These are phyloP conservation scores for Corythornis vintsioides DNA, from an alignment of 2,113 vertebrate species.

Conservation along the genomic window DNA sequence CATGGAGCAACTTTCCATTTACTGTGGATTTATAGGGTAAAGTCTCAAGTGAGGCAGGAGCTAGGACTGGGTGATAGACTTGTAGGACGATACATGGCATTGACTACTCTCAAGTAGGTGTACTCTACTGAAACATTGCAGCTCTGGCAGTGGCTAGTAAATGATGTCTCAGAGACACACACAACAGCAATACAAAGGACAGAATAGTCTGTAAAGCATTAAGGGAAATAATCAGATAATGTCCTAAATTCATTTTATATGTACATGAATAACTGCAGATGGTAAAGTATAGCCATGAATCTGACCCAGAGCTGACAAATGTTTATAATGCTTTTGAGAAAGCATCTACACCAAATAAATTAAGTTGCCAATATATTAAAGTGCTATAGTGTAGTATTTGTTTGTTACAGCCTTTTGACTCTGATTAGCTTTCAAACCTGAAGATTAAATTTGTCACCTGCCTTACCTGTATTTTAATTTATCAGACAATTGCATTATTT, in stretches of 20 bases:
- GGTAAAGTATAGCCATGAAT: background rate
- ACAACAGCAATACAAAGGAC: background rate
- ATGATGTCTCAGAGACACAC: background rate
- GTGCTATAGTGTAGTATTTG: background rate
- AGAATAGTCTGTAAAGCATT: background rate
- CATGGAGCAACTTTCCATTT: background rate
- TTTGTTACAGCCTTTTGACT: background rate
- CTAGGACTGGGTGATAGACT: background rate
- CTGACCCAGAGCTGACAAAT: background rate
- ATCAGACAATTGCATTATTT: background rate
- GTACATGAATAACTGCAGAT: background rate
- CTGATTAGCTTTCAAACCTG: background rate
- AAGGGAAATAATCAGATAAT: background rate
- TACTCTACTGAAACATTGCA: background rate
- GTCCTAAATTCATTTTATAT: background rate
- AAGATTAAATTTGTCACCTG: background rate
- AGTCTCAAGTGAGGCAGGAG: background rate
- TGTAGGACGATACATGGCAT: background rate
- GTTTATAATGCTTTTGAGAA: background rate
- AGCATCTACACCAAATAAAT: background rate
- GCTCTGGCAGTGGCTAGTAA: background rate
- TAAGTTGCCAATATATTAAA: background rate
- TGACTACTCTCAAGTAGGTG: background rate
- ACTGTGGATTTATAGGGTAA: background rate
- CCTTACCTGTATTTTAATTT: background rate